phyloP scores from a whole-genome alignment of 2,113 vertebrate species.

The Colius striatus region DNA sequence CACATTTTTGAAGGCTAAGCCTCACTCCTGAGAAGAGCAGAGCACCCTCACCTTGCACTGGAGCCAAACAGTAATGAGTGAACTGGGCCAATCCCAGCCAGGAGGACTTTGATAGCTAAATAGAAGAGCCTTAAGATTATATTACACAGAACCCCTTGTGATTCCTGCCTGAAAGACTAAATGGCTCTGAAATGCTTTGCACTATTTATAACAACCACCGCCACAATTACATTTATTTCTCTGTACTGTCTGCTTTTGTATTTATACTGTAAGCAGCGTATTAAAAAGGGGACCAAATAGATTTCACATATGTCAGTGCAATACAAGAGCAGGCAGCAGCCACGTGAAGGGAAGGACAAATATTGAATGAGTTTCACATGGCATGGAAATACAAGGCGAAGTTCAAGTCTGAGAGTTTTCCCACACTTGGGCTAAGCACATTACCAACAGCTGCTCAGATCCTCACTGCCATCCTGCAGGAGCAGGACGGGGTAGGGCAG shows the following conservation, averaged over 20 bases:
- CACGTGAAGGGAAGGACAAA: constrained; percentile 58
- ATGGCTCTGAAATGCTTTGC: constrained; percentile 28
- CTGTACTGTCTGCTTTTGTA: constrained; percentile 56
- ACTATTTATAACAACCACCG: constrained; percentile 56
- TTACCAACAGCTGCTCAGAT: constrained; percentile 8
- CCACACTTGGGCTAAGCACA: constrained; percentile 49
- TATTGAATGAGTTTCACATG: constrained; percentile 51
- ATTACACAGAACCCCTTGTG: neutral
- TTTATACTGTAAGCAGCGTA: constrained; percentile 48
- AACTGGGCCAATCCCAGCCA: neutral
- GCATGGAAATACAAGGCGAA: constrained; percentile 31
- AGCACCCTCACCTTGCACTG: neutral
- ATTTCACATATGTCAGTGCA: constrained; percentile 54
- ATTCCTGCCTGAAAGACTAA: neutral
- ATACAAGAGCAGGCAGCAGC: constrained; percentile 49
- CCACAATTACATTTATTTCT: constrained; percentile 37
- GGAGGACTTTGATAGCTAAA: neutral
- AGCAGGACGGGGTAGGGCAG: neutral
- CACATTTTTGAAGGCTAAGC: neutral
- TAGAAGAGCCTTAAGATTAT: neutral
- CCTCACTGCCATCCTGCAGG: neutral
- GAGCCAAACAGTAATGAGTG: neutral
- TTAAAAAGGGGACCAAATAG: constrained; percentile 52
- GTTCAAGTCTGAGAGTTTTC: constrained; percentile 59
- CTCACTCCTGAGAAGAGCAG: neutral